These are phyloP conservation scores for Drosophila subsilvestris DNA, from an alignment of 2,888 invertebrate genomes.

Conservation along the genomic window DNA sequence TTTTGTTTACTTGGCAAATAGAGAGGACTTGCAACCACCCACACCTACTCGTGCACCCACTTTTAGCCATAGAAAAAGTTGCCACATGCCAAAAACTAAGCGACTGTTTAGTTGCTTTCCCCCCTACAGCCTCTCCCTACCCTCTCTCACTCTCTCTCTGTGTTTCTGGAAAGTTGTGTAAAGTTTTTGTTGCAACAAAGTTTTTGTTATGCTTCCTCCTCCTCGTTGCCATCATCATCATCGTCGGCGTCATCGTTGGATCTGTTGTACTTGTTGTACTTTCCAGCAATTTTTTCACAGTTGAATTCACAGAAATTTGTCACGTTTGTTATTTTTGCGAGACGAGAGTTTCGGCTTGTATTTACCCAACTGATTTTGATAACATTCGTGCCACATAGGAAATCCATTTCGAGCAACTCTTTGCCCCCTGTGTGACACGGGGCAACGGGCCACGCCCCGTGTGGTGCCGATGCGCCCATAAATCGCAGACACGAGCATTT, in stretches of 20 bases:
- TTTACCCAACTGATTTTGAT: constrained; percentile 83
- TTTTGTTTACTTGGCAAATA: constrained; percentile 78
- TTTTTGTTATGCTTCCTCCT: constrained; percentile 67
- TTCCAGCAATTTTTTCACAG: constrained; percentile 66
- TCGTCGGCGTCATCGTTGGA: constrained; percentile 4
- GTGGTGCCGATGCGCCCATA: constrained; percentile 59
- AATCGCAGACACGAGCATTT: constrained; percentile 83
- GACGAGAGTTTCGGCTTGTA: constrained; percentile 62
- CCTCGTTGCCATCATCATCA: constrained; percentile 20
- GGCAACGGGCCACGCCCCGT: constrained; percentile 19
- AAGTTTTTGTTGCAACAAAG: constrained; percentile 76
- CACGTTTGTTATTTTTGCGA: constrained; percentile 81
- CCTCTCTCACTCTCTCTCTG: background rate
- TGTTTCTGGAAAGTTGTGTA: constrained; percentile 43
- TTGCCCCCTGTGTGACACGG: background rate
- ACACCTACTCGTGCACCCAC: constrained; percentile 11
- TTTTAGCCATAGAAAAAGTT: constrained; percentile 33
- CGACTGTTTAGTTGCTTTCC: constrained; percentile 53
- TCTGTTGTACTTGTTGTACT: constrained; percentile 42
- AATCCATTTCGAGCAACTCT: constrained; percentile 1
- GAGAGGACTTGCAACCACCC: constrained; percentile 28
- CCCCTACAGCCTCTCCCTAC: background rate
- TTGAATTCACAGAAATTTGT: constrained; percentile 82
- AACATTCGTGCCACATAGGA: constrained; percentile 81
- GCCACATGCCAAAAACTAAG: constrained; percentile 48